Percentiles rank a stretch among this genome's conserved stretches.
Conservation (phyloP, 2,888 invertebrate genomes). For the Cepaea hortensis region DNA sequence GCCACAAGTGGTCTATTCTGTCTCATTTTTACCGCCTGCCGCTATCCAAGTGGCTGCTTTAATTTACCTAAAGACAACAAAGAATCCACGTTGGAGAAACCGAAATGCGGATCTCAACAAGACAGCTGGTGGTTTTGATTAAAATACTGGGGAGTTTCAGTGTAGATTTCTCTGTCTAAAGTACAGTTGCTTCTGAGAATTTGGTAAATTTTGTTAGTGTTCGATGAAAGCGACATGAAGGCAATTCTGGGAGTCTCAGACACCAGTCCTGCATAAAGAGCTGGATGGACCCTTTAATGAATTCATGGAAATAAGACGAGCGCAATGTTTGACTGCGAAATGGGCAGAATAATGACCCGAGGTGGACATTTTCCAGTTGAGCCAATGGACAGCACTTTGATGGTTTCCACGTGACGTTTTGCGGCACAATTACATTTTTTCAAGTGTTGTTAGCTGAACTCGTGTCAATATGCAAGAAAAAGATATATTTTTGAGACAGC, state of each 20-base stretch:
- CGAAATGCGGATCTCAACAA: not conserved
- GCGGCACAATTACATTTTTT: conserved; percentile 6
- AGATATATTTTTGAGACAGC: not conserved
- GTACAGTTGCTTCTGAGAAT: conserved; percentile 5
- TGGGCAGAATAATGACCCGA: conserved; percentile 14
- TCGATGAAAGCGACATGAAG: not conserved
- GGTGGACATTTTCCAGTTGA: not conserved
- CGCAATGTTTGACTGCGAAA: not conserved
- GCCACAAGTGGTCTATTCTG: conserved; percentile 12
- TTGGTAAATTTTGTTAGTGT: conserved; percentile 20
- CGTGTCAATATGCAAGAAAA: not conserved
- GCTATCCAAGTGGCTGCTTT: conserved; percentile 10
- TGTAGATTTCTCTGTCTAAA: not conserved
- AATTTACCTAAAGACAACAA: conserved; percentile 35
- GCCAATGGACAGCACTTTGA: not conserved
- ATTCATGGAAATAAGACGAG: not conserved
- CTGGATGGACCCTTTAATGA: conserved; percentile 3
- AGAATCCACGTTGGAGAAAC: not conserved
- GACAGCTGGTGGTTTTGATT: conserved; percentile 37
- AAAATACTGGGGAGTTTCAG: not conserved
- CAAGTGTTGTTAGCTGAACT: not conserved
- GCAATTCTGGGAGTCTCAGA: not conserved
- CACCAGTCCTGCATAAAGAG: not conserved
- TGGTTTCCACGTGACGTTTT: conserved; percentile 2
- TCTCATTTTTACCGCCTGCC: not conserved